Conservation (phyloP, 2,113 vertebrate species). For the Oryzias curvinotus region DNA sequence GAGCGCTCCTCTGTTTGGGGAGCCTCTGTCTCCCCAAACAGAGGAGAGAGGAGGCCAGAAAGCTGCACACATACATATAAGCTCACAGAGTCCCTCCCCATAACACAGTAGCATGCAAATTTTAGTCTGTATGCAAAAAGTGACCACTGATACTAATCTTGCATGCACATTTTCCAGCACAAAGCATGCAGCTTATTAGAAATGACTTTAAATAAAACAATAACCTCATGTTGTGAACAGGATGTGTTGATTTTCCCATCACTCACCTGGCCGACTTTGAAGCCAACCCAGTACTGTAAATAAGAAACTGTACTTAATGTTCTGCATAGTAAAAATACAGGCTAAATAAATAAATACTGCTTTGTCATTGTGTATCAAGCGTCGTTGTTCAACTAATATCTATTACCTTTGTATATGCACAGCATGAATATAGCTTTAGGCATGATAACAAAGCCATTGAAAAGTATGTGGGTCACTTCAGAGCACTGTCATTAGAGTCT, state of each 20-base stretch:
- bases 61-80: conserved; percentile 42
- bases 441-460: conserved; percentile 24
- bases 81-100: conserved; percentile 41
- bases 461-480: conserved; percentile 20
- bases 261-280: too few relatives aligned
- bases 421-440: conserved; percentile 41
- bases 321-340: too few relatives aligned
- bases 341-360: background rate
- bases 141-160: conserved; percentile 4
- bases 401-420: conserved; percentile 36
- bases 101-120: conserved; percentile 48
- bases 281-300: too few relatives aligned
- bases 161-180: conserved; percentile 30
- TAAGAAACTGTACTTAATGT: too few relatives aligned
- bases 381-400: conserved; percentile 35
- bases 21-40: conserved; percentile 53
- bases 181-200: background rate
- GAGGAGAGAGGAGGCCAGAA: conserved; percentile 46
- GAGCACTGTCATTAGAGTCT: conserved; percentile 24
- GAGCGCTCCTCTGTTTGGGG: conserved; percentile 64
- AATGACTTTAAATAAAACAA: conserved; percentile 4
- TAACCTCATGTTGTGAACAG: background rate
- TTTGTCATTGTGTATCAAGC: background rate
- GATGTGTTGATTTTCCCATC: background rate
- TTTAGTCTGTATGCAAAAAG: conserved; percentile 55